Evolutionary conservation across 2,888 invertebrate species (phyloP).

Genomic region (Acanthosoma haemorrhoidale): DNA sequence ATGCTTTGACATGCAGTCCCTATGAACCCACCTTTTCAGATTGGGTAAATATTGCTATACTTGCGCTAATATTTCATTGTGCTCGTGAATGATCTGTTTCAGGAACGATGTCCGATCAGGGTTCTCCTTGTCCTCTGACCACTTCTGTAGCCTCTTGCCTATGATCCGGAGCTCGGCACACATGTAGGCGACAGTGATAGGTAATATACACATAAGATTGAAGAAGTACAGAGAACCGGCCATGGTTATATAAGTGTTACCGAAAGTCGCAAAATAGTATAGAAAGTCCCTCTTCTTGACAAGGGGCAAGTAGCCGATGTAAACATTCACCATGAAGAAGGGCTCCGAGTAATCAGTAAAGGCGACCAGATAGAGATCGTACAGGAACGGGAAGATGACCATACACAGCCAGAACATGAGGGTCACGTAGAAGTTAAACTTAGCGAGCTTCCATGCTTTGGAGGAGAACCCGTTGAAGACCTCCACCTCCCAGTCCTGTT

Average conservation of each 20-base stretch:
- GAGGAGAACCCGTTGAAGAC: neutral
- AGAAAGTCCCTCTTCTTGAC: neutral
- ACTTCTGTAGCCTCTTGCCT: neutral
- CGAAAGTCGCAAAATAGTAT: neutral
- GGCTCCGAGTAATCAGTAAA: neutral
- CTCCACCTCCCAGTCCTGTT: neutral
- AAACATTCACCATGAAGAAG: neutral
- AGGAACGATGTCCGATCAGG: neutral
- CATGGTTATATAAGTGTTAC: neutral
- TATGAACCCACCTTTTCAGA: too few species aligned
- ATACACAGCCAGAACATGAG: neutral
- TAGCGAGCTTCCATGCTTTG: neutral
- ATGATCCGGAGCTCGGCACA: neutral
- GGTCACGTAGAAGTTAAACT: neutral
- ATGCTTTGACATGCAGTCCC: too few species aligned
- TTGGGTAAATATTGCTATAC: too few species aligned
- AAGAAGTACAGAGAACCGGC: neutral
- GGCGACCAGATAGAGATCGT: neutral
- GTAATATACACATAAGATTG: neutral
- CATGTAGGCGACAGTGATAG: neutral
- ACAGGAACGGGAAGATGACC: neutral
- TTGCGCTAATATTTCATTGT: neutral
- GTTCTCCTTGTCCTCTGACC: neutral
- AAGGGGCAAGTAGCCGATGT: neutral
- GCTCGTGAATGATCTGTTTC: neutral